A percentile compares a stretch with the other conserved stretches of the same genome.
Conservation (phyloP, 2,113 vertebrate genomes). For the Cercopithecus mona region DNA sequence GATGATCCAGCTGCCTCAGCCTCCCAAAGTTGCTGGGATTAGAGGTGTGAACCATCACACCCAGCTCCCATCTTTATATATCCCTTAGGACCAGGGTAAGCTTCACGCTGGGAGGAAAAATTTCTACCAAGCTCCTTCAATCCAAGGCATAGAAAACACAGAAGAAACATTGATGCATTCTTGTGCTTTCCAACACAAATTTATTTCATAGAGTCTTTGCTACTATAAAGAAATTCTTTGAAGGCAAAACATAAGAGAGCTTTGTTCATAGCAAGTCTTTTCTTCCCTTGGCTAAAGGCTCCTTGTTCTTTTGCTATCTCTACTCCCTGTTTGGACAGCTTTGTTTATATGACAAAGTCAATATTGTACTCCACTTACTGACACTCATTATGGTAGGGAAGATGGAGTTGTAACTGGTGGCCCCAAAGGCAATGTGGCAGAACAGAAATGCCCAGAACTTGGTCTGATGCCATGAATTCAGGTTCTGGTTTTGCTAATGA, state of each 20-base stretch:
- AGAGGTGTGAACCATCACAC: no score
- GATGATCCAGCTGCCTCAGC: no score
- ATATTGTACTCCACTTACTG: slow-evolving; percentile 47
- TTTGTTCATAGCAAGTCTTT: slow-evolving; percentile 47
- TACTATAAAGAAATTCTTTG: slow-evolving; percentile 62
- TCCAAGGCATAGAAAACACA: neutral
- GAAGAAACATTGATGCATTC: slow-evolving; percentile 47
- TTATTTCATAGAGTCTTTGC: slow-evolving; percentile 39
- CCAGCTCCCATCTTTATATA: neutral
- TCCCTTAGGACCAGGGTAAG: neutral
- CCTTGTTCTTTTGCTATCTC: slow-evolving; percentile 41
- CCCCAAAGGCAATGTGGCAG: neutral
- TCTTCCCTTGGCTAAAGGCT: neutral
- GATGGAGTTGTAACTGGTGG: neutral
- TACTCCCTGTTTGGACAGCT: neutral
- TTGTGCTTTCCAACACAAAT: slow-evolving; percentile 71
- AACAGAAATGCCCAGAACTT: neutral
- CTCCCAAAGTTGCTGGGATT: no score
- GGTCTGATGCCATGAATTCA: neutral
- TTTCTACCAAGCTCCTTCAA: neutral
- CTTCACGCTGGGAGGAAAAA: neutral
- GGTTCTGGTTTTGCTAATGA: slow-evolving; percentile 6
- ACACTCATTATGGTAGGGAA: neutral
- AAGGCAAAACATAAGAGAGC: slow-evolving; percentile 60
- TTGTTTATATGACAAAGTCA: slow-evolving; percentile 59